Evolutionary conservation across 2,888 invertebrate species (phyloP).

Genomic region (Minunthozetes semirufus): DNA sequence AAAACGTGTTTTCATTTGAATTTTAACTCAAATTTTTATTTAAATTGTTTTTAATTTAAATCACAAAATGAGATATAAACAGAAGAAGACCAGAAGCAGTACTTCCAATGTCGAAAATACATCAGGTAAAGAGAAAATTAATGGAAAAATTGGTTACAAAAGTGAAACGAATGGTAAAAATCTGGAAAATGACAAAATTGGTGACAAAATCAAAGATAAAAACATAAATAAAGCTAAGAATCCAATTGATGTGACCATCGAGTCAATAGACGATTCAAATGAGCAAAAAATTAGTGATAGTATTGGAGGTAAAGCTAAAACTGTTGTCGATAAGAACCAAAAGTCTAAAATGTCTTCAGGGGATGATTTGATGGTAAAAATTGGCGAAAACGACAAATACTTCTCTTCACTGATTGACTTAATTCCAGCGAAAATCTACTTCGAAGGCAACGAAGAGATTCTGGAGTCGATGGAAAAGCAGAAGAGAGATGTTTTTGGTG

Average conservation of each 20-base stretch:
- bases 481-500: slow-evolving; percentile 12
- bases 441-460: slow-evolving; percentile 30
- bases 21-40: background rate
- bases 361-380: background rate
- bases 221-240: background rate
- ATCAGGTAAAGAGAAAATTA: background rate
- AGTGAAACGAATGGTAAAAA: background rate
- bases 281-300: too few relatives aligned
- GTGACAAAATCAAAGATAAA: background rate
- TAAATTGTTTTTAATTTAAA: background rate
- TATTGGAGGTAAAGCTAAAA: background rate
- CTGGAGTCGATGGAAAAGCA: slow-evolving; percentile 28
- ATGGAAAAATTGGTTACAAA: background rate
- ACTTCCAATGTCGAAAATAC: background rate
- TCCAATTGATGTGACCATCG: too few relatives aligned
- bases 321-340: background rate
- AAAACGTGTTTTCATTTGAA: background rate
- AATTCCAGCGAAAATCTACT: slow-evolving; percentile 36
- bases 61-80: background rate
- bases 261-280: too few relatives aligned
- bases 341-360: too few relatives aligned
- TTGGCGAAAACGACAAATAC: slow-evolving; percentile 9
- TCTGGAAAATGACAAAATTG: background rate
- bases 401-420: slow-evolving; percentile 31
- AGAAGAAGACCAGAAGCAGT: background rate